A percentile compares a stretch with the other conserved stretches of the same genome.
These are phyloP conservation scores for Nothoprocta pentlandii DNA, from an alignment of 2,113 vertebrate species.

Conservation along the genomic window DNA sequence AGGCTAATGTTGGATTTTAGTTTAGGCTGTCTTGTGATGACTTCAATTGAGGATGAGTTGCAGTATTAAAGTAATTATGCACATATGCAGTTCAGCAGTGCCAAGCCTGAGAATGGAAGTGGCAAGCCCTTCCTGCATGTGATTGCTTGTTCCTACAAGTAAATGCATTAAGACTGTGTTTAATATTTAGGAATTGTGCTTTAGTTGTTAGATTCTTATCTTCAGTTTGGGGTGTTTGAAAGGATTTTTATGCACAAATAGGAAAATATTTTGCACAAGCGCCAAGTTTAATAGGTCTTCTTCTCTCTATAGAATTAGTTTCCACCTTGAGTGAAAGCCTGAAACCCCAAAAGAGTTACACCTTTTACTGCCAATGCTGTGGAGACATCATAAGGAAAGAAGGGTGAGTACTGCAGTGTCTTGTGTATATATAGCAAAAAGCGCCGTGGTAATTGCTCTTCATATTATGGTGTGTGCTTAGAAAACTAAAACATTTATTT, in stretches of 20 bases:
- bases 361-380: conserved; percentile 90
- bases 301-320: conserved; percentile 77
- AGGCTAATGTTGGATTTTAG: background rate
- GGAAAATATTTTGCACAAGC: background rate
- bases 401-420: conserved; percentile 82
- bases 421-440: background rate
- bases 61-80: background rate
- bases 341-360: conserved; percentile 77
- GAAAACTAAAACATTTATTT: background rate
- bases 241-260: background rate
- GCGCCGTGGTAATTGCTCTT: background rate
- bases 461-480: background rate
- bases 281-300: background rate
- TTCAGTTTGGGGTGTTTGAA: background rate
- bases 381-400: conserved; percentile 82
- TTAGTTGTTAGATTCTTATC: background rate
- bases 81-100: background rate
- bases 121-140: background rate
- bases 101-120: background rate
- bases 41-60: background rate
- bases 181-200: background rate
- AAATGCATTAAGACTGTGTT: background rate
- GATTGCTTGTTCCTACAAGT: background rate
- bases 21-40: background rate
- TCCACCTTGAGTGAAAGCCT: conserved; percentile 78